A percentile compares a stretch with the other conserved stretches of the same genome.
These are phyloP conservation scores for Euwallacea fornicatus DNA, from an alignment of 1,140 invertebrate genomes.

Conservation along the genomic window DNA sequence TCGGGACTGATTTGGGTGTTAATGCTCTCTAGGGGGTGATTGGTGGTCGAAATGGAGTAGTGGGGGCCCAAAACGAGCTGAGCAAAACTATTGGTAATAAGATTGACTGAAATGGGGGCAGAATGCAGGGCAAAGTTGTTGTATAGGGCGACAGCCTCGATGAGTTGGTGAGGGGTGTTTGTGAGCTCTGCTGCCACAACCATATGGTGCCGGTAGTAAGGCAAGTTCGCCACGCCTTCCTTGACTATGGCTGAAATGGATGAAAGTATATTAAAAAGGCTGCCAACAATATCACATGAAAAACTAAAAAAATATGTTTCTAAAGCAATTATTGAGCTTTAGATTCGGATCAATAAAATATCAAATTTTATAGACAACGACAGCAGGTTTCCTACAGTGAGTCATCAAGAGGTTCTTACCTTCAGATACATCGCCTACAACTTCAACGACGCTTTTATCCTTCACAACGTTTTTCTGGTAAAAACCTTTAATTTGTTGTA, in stretches of 20 bases:
- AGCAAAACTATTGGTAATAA: slow-evolving; percentile 62
- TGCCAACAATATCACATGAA: neutral
- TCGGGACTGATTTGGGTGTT: slow-evolving; percentile 27
- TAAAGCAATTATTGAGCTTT: neutral
- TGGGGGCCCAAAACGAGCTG: slow-evolving; percentile 50
- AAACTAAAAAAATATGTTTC: neutral
- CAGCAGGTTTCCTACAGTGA: no score
- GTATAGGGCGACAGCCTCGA: slow-evolving; percentile 53
- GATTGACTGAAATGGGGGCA: slow-evolving; percentile 61
- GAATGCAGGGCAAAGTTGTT: slow-evolving; percentile 63
- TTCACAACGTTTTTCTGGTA: slow-evolving; percentile 35
- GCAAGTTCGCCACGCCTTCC: slow-evolving; percentile 46
- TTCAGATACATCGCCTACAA: slow-evolving; percentile 39
- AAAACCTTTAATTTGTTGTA: slow-evolving; percentile 24
- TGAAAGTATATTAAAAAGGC: neutral
- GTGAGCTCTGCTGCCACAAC: slow-evolving; percentile 52
- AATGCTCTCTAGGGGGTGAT: slow-evolving; percentile 60
- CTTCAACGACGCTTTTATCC: slow-evolving; percentile 26
- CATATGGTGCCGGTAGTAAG: slow-evolving; percentile 46
- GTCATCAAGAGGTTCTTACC: slow-evolving; percentile 7
- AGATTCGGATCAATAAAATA: neutral
- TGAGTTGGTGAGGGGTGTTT: slow-evolving; percentile 28
- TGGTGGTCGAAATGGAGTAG: slow-evolving; percentile 61
- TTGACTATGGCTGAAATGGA: slow-evolving; percentile 47
- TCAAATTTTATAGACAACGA: no score